Percentiles rank a stretch among this genome's conserved stretches.
These are phyloP conservation scores for Nymphalis io DNA, from an alignment of 1,140 invertebrate genomes.

Conservation along the genomic window DNA sequence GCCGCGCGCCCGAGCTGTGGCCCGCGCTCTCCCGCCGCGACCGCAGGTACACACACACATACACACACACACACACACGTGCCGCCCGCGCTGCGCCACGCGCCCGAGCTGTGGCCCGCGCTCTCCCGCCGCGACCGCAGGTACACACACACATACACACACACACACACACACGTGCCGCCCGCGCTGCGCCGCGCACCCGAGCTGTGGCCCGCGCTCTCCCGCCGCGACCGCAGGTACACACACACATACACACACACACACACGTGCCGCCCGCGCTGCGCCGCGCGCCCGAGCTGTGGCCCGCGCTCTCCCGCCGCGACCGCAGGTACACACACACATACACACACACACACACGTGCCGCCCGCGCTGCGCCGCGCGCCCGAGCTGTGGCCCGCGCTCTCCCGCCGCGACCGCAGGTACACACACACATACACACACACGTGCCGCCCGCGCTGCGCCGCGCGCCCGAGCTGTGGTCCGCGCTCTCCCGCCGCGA, in stretches of 20 bases:
- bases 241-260: conserved; percentile 4
- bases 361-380: too few relatives aligned
- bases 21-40: conserved; percentile 80
- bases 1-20: conserved; percentile 84
- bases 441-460: conserved; percentile 84
- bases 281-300: conserved; percentile 83
- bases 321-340: conserved; percentile 57
- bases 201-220: conserved; percentile 84
- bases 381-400: too few relatives aligned
- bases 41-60: conserved; percentile 50
- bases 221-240: conserved; percentile 65
- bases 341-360: neutral
- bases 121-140: conserved; percentile 67
- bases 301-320: conserved; percentile 80
- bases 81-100: conserved; percentile 79
- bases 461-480: conserved; percentile 93
- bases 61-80: conserved; percentile 81
- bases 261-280: conserved; percentile 86
- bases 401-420: too few relatives aligned
- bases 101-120: conserved; percentile 86
- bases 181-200: conserved; percentile 81
- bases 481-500: conserved; percentile 85
- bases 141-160: conserved; percentile 26
- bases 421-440: too few relatives aligned
- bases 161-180: conserved; percentile 85